A percentile compares a stretch with the other conserved stretches of the same genome.
These are phyloP conservation scores for Tipula lateralis DNA, from an alignment of 2,888 invertebrate species.

Conservation along the genomic window DNA sequence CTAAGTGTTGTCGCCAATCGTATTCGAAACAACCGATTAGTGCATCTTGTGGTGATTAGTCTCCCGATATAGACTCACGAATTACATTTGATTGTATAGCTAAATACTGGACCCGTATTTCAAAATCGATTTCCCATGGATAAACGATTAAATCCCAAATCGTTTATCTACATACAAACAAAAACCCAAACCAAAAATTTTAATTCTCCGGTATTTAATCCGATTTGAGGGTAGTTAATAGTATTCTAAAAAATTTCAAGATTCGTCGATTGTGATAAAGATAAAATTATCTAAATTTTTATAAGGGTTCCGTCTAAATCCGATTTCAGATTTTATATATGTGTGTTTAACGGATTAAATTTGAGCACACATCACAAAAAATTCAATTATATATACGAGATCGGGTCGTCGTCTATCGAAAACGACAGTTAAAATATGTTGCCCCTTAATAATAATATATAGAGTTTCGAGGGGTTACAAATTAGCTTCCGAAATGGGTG, in stretches of 20 bases:
- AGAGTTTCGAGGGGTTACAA: not conserved
- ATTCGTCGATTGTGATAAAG: conserved; percentile 11
- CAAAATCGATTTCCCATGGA: not conserved
- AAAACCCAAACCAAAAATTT: not conserved
- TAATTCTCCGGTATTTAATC: not conserved
- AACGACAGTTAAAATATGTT: not conserved
- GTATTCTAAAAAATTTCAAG: not conserved
- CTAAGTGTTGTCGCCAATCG: too few species aligned
- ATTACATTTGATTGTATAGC: too few species aligned
- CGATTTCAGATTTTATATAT: not conserved
- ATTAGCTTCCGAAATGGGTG: conserved; percentile 11
- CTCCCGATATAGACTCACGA: too few species aligned
- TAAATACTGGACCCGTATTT: too few species aligned
- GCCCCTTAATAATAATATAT: not conserved
- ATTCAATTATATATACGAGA: not conserved
- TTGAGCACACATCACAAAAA: not conserved
- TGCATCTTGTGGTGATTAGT: too few species aligned
- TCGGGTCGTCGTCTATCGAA: not conserved
- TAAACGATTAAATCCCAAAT: not conserved
- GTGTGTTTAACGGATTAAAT: not conserved
- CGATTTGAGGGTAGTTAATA: not conserved
- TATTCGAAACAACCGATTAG: too few species aligned
- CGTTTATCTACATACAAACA: not conserved
- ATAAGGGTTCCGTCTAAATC: not conserved
- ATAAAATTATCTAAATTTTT: not conserved